phyloP scores from a whole-genome alignment of 2,888 invertebrate genomes.

The Tetragonula carbonaria region DNA sequence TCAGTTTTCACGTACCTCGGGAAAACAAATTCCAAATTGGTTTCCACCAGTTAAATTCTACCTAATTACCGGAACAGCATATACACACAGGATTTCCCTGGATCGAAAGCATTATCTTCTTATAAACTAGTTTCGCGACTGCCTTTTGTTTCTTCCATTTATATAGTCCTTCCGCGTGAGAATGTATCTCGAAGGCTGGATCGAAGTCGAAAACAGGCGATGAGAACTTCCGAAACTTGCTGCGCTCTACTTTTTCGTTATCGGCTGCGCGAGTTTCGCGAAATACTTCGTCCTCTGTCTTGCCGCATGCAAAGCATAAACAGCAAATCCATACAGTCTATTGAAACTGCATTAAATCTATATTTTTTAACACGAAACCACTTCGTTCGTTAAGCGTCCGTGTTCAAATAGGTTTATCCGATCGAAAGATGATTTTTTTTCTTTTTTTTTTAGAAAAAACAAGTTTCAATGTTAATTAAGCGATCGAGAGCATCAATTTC shows the following conservation, averaged over 20 bases:
- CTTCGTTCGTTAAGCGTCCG: not conserved
- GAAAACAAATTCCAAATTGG: not conserved
- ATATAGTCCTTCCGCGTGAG: not conserved
- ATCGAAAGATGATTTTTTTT: no score
- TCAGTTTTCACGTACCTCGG: not conserved
- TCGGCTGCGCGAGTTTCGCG: slow-evolving; percentile 11
- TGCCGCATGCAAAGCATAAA: not conserved
- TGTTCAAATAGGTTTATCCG: no score
- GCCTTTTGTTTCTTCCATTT: not conserved
- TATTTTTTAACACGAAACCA: not conserved
- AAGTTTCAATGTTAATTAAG: no score
- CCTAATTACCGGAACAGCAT: not conserved
- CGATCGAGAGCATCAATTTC: no score
- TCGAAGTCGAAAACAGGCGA: not conserved
- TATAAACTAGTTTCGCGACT: not conserved
- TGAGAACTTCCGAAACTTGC: slow-evolving; percentile 24
- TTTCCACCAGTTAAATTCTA: not conserved
- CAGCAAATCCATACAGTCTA: not conserved
- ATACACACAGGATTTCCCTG: not conserved
- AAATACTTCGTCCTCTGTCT: not conserved
- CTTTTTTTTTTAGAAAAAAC: no score
- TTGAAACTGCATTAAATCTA: slow-evolving; percentile 14
- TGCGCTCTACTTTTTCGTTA: slow-evolving; percentile 12
- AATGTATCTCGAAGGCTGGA: not conserved
- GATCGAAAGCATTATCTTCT: not conserved